Evolutionary conservation across 2,113 vertebrate genomes (phyloP), one percentile per base, ranked within the genome.

Genomic region (Paradoxurus hermaphroditus): DNA sequence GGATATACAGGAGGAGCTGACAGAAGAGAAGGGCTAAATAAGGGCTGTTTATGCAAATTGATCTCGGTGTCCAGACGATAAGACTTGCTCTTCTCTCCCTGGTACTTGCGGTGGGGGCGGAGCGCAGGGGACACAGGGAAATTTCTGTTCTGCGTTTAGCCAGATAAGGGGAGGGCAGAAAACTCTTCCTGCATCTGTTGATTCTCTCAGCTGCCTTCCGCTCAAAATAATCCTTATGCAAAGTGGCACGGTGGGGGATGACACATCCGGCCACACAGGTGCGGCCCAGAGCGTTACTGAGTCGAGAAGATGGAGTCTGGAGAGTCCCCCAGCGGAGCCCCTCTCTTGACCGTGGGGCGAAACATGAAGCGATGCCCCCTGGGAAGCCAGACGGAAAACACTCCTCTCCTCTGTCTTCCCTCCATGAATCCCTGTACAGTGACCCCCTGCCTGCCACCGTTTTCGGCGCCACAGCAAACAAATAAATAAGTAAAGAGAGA

Each of bases 391-490:
- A 56, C 2, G 7, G 46, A 81, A 87, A 36, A 3, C 1, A 11
- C 15, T 44, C 21, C 56, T 90, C 46, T 46, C 13, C 62, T 16
- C 67, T n/a, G 7, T 44, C 19, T 53, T 49, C 72, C 7, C 34
- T 34, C 78, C 88, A 53, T 2, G 29, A 10, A 19, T 1, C 18
- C 5, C 41, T 12, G 12, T 27, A 3, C 3, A 16, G 77, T 10
- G n/a, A 12, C 36, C 15, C 10, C 3, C 31, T 7, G 0, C 21
- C 56, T 3, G 56, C 56, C 56, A 0, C 29, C 9, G 25, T n/a
- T 29, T 51, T 19, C 51, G 21, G 34, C 34, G 13, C 34, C 3
- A 21, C 27, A n/a, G 5, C 36, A 89, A 85, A 67, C 46, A 31
- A 39, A 9, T 3, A 29, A 70, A 25, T 21, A 4, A 56, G 7